Evolutionary conservation across 2,888 invertebrate genomes (phyloP), one percentile per base, ranked within the genome.

Genomic region (Caenorhabditis parvicauda): DNA sequence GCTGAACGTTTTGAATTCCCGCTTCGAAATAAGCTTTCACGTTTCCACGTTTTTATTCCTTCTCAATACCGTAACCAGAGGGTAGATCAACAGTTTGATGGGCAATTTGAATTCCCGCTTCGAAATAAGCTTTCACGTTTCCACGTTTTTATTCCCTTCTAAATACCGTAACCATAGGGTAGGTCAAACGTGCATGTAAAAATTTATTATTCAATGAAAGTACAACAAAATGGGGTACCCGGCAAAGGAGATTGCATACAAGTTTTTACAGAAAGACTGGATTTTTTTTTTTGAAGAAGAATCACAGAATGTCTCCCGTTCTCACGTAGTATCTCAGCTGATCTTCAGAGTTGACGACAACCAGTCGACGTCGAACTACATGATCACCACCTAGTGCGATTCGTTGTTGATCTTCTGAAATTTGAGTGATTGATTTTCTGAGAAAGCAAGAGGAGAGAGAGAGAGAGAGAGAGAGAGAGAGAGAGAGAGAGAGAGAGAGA

Each of bases 341-440:
- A 32, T 77, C 79, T 59, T 80, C 77, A 17, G 76, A 70, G 64
- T 81, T 81, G 37, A 81, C 73, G 22, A 81, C 80, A 25, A 81
- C 70, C 24, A 81, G 64, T 38, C 74, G 67, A 49, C 72, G 68
- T 41, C 71, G 69, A 35, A 80, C 79, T 14, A 80, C 64, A 59
- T 77, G 76, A 46, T 81, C 80, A 6, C 80, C 80, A 27, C 72
- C 76, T 7, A 81, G 61, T 14, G 73, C 64, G 21, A 79, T 46
- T 17, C 77, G 66, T 56, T 80, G 76, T 50, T 77, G 76, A 45
- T 75, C 76, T 39, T 60, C 70, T 69, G 60, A 46, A 72, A 61
- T 35, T 5, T 2, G n/a, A 32, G n/a, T 12, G 35, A 32, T 32
- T 12, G 35, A 21, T 14, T 17, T 17, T 32, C 35, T 32, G 9